Evolutionary conservation across 2,888 invertebrate genomes (phyloP), one percentile per base, ranked within the genome.

Genomic region (Idaea biselata): DNA sequence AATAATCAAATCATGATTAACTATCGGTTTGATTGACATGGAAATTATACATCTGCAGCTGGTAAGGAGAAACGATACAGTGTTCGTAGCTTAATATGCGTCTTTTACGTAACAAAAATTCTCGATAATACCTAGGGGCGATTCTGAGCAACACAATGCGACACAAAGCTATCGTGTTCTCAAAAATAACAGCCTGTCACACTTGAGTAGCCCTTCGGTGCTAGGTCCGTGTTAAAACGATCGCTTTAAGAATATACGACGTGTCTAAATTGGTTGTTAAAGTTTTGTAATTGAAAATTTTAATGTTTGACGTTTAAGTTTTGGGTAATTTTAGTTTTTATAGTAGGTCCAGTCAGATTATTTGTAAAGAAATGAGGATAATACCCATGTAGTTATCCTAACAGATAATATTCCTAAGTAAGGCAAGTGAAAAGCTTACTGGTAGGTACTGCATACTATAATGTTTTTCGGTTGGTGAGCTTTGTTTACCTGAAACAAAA

Each of bases 131-230:
- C 44, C 44, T 44, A 44, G 11, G 11, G 44, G 44, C 44, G 44
- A 44, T 44, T 44, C 44, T 44, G 44, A 44, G 14, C 44, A 44
- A 44, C 14, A 8, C 44, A 44, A 11, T 44, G 25, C 25, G 14
- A 44, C 44, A 44, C 44, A 44, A 44, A 44, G 44, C 44, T 8
- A 44, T 11, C 7, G 44, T 44, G 44, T 44, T 44, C 44, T 44
- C 44, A 44, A 44, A 44, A 44, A 44, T 44, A 44, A 44, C 44
- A 44, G 44, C 44, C 44, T 44, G 44, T 44, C 44, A 44, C 44
- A 44, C 11, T n/a, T 44, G 44, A 44, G 44, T 44, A 44, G 44
- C 44, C 44, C 44, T 44, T 44, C 44, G 44, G 44, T 44, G 44
- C 14, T 44, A 44, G 44, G 44, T 14, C 7, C 44, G 44, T 14